Evolutionary conservation across 2,888 invertebrate genomes (phyloP).

Genomic region (Melangyna quadrimaculata): DNA sequence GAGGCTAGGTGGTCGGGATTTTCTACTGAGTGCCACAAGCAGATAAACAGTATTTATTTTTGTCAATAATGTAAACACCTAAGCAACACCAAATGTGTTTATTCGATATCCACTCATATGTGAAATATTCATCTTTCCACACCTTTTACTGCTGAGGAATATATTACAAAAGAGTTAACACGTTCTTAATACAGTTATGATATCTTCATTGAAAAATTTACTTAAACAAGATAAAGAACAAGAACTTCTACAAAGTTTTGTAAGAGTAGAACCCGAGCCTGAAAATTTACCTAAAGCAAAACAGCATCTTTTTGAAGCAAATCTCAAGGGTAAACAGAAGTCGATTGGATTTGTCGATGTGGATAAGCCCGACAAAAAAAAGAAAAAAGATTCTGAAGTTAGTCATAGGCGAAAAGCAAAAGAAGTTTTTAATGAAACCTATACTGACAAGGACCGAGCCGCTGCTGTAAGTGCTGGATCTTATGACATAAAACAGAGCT

Average conservation of each 20-base stretch:
- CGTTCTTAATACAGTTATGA: constrained; percentile 73
- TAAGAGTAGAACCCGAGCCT: constrained; percentile 84
- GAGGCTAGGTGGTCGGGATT: too few species aligned
- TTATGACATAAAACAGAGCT: constrained; percentile 92
- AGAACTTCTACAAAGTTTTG: constrained; percentile 90
- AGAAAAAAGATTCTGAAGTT: constrained; percentile 76
- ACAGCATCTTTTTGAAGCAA: constrained; percentile 48
- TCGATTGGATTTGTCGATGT: constrained; percentile 72
- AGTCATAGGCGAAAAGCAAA: constrained; percentile 78
- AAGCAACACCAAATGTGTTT: not conserved
- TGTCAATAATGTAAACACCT: not conserved
- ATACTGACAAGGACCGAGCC: constrained; percentile 94
- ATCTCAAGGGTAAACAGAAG: constrained; percentile 58
- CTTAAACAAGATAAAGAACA: constrained; percentile 87
- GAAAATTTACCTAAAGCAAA: constrained; percentile 75
- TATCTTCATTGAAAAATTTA: constrained; percentile 83
- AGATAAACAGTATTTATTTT: not conserved
- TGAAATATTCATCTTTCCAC: not conserved
- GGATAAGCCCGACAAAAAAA: constrained; percentile 69
- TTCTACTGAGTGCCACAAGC: too few species aligned
- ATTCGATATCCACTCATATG: not conserved
- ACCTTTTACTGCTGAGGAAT: not conserved
- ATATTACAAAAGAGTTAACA: not conserved
- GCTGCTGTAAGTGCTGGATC: constrained; percentile 90
- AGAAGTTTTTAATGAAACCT: constrained; percentile 86